Evolutionary conservation across 2,888 invertebrate species (phyloP).

Genomic region (Pheosia gnoma): DNA sequence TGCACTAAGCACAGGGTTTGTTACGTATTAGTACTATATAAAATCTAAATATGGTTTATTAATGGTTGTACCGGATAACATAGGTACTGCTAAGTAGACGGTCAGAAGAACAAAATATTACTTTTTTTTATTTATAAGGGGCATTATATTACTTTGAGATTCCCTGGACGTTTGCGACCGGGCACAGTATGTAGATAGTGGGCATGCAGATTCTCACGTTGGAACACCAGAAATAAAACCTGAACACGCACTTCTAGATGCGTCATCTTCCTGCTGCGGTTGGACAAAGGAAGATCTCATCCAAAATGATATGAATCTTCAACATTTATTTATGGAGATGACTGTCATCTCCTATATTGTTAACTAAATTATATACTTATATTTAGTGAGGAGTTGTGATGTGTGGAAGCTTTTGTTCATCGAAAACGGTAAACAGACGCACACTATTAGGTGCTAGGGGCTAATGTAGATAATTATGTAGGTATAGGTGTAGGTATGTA

Average conservation of each 20-base stretch:
- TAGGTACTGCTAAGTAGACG: too few relatives aligned
- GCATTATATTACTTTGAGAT: background rate
- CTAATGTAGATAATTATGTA: too few relatives aligned
- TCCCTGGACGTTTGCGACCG: background rate
- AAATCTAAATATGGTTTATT: too few relatives aligned
- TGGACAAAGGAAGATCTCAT: background rate
- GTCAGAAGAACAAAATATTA: too few relatives aligned
- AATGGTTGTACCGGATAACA: too few relatives aligned
- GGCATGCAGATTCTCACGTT: conserved; percentile 1
- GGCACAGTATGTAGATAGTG: background rate
- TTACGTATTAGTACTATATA: too few relatives aligned
- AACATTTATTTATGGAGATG: background rate
- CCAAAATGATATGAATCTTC: background rate
- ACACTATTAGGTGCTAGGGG: too few relatives aligned
- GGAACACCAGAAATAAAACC: conserved; percentile 11
- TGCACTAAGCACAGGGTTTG: too few relatives aligned
- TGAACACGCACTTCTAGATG: background rate
- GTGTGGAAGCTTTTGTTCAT: too few relatives aligned
- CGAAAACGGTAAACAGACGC: too few relatives aligned
- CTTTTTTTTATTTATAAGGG: background rate
- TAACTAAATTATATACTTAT: background rate
- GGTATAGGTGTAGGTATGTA: too few relatives aligned
- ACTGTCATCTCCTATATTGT: background rate
- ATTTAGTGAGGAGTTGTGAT: background rate
- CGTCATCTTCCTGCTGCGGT: conserved; percentile 14